Base-by-base conservation (phyloP, 2,888 invertebrate genomes). In the Pasiphila rectangulata region DNA sequence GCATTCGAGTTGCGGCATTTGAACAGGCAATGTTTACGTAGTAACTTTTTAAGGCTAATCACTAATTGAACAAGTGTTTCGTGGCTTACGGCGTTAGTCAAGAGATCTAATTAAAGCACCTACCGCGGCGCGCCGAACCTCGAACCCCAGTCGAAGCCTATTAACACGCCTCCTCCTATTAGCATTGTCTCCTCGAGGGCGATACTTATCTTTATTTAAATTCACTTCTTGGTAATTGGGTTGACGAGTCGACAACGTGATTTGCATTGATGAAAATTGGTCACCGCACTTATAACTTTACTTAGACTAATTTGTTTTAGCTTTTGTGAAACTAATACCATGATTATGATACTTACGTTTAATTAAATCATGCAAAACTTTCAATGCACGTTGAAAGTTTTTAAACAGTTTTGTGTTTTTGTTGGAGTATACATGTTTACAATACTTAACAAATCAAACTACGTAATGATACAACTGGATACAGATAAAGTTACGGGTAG, bases 191-290 rank as follows among this genome's bases (percentile, higher is more conserved):
- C 81, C 83, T 83, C 77, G 81, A 84, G 86, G 83, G 86, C 85
- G 87, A 88, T 87, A 88, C 88, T 88, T 87, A 88, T 87, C 88
- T 87, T 88, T 88, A 88, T 88, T 88, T 88, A 88, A 88, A 88
- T 87, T 88, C 87, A 88, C 88, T 87, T 87, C 87, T 86, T 87
- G 81, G 86, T 87, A 88, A 88, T 88, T 88, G 87, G 86, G 86
- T 87, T 88, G 88, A 88, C 87, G 86, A 87, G 86, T 87, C 84
- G 86, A 85, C 87, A 86, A 88, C 88, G 88, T 88, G 87, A 88
- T 88, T 88, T 88, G 88, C 88, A 88, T 88, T 88, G 85, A 87
- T 87, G 86, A 81, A 83, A 84, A 85, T 86, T 83, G 83, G 80
- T 79, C 79, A 79, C 80, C 73, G 61, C 56, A 57, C 70, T 69